Percentiles rank a stretch among this genome's conserved stretches.
Evolutionary conservation across 2,113 vertebrate species (phyloP).

Genomic region (Dasypus novemcinctus): DNA sequence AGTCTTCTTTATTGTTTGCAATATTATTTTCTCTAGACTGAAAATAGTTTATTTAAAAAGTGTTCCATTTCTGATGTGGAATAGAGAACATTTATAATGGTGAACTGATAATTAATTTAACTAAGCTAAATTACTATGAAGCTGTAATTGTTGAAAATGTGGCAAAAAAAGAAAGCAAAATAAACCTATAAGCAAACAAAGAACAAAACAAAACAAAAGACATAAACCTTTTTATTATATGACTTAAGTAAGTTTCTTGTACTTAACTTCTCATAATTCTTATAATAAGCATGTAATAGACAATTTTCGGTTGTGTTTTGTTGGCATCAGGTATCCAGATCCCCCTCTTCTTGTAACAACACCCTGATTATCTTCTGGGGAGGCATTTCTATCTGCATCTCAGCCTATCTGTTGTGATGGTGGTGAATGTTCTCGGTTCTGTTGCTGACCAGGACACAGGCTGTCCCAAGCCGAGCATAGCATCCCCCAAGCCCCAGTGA

Average conservation of each 20-base stretch:
- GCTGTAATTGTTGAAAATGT: conserved; percentile 3
- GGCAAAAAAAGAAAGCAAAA: background rate
- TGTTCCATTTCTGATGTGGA: conserved; percentile 14
- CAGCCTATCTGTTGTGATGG: background rate
- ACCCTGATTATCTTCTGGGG: background rate
- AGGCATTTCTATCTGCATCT: background rate
- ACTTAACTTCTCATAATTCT: background rate
- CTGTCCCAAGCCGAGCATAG: background rate
- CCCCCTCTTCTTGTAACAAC: background rate
- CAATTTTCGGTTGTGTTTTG: background rate
- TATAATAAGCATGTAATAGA: background rate
- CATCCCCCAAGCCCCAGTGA: background rate
- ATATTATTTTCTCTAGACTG: background rate
- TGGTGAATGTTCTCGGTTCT: fast-evolving
- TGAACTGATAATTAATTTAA: conserved; percentile 26
- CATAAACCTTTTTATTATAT: background rate
- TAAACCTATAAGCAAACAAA: background rate
- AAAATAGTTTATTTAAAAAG: background rate
- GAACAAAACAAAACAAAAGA: background rate
- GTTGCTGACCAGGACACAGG: background rate
- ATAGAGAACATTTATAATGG: background rate
- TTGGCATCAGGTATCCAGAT: background rate
- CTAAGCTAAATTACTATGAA: background rate
- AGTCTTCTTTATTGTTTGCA: background rate
- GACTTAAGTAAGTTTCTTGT: background rate